Evolutionary conservation across 2,888 invertebrate species (phyloP), one percentile per base, ranked within the genome.

Genomic region (Erebia aethiops): DNA sequence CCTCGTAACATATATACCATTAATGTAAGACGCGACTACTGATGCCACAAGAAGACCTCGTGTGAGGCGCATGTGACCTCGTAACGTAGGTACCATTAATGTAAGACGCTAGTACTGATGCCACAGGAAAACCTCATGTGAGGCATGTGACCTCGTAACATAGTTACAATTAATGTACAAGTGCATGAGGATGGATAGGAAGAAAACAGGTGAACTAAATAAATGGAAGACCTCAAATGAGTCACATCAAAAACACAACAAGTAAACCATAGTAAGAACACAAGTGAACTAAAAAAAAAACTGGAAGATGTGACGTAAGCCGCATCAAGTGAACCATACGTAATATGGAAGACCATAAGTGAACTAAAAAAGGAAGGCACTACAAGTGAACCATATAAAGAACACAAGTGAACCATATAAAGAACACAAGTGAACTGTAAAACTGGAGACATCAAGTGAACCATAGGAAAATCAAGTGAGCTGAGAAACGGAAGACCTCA

Each of bases 111-210:
- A 18, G 14, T 4, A 2, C 62, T 62, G 11, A 8, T 46, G 46
- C 46, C 46, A 5, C 46, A 46, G 49, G 46, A 21, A 2, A 46
- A 62, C 14, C 46, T 62, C 49, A 62, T 62, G 62, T 60, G 60
- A 41, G 26, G 1, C 54, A 54, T 54, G 18, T 18, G 54, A 54
- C 54, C 54, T 54, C 52, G 18, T 18, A 54, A 16, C 7, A 26
- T 26, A 26, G 26, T 1, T 26, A 26, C 26, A 26, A 26, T 26
- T 26, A 26, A 26, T 26, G 26, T 26, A 26, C n/a, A 26, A 3
- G 26, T 3, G 26, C 26, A 26, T 26, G 26, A 26, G 4, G 26
- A 26, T 26, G 26, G 26, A 26, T 4, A 51, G 18, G 54, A 56
- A 21, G 18, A 56, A 56, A 2, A 16, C 9, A 16, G 14, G n/a